phyloP scores from a whole-genome alignment of 2,113 vertebrate species.

The Syngnathus typhle region DNA sequence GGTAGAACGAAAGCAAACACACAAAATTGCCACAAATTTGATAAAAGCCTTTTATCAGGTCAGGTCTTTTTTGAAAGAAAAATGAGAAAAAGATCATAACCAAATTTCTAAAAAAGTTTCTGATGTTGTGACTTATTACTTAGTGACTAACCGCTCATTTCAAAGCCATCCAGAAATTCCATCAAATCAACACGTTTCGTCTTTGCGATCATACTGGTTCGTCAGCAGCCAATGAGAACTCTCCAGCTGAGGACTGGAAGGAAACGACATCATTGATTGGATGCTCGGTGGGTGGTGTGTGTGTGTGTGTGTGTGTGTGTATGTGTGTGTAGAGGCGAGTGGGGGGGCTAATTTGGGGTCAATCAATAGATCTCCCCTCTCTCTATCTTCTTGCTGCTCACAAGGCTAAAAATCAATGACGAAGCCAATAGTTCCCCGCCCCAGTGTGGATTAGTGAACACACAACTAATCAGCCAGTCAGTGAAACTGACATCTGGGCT shows the following conservation, averaged over 20 bases:
- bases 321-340: constrained; percentile 17
- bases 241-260: constrained; percentile 36
- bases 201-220: constrained; percentile 20
- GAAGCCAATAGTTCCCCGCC: constrained; percentile 74
- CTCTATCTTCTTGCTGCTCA: constrained; percentile 72
- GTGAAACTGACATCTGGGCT: constrained; percentile 71
- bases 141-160: no score
- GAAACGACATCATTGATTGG: constrained; percentile 16
- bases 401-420: constrained; percentile 74
- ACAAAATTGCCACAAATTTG: no score
- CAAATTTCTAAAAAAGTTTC: no score
- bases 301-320: neutral
- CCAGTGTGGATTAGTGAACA: constrained; percentile 76
- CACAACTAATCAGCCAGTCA: constrained; percentile 76
- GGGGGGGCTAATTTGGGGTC: constrained; percentile 77
- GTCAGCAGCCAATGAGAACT: constrained; percentile 47
- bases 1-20: no score
- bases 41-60: no score
- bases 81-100: neutral
- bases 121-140: no score
- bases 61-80: no score
- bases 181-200: constrained; percentile 35
- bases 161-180: neutral
- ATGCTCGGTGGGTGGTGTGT: constrained; percentile 25
- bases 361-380: constrained; percentile 77